phyloP scores from a whole-genome alignment of 2,888 invertebrate genomes.

The Entomobrya proxima region DNA sequence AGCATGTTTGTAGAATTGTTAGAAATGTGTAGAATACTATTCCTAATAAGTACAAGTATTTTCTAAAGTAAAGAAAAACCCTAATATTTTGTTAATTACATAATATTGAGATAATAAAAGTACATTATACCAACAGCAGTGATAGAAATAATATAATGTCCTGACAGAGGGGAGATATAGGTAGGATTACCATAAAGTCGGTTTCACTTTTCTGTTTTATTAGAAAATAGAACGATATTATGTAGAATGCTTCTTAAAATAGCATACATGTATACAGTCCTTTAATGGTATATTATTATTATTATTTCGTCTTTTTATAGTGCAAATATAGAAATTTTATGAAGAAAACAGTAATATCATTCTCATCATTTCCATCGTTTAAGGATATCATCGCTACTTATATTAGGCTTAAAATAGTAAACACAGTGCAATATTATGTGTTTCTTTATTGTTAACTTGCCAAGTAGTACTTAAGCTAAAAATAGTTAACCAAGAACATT shows the following conservation, averaged over 20 bases:
- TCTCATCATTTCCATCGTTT: slow-evolving; percentile 31
- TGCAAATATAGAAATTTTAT: slow-evolving; percentile 40
- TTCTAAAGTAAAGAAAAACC: too few species aligned
- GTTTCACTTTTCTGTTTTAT: slow-evolving; percentile 8
- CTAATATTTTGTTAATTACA: slow-evolving; percentile 15
- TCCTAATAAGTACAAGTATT: too few species aligned
- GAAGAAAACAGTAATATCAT: slow-evolving; percentile 32
- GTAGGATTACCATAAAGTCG: slow-evolving; percentile 3
- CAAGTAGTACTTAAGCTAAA: too few species aligned
- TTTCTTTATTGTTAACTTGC: not conserved
- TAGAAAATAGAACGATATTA: not conserved
- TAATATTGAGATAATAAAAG: slow-evolving; percentile 1
- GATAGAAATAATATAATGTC: too few species aligned
- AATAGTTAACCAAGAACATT: too few species aligned
- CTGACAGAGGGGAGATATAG: too few species aligned
- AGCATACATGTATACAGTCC: not conserved
- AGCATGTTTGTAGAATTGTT: too few species aligned
- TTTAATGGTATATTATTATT: not conserved
- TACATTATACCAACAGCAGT: not conserved
- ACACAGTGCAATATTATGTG: not conserved
- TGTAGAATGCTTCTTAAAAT: not conserved
- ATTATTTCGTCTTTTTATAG: slow-evolving; percentile 23
- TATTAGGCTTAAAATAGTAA: not conserved
- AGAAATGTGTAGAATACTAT: too few species aligned
- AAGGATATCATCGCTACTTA: slow-evolving; percentile 2